Percentiles rank a stretch among this genome's conserved stretches.
These are phyloP conservation scores for Gila robusta DNA, from an alignment of 2,797 vertebrate species.

Conservation along the genomic window DNA sequence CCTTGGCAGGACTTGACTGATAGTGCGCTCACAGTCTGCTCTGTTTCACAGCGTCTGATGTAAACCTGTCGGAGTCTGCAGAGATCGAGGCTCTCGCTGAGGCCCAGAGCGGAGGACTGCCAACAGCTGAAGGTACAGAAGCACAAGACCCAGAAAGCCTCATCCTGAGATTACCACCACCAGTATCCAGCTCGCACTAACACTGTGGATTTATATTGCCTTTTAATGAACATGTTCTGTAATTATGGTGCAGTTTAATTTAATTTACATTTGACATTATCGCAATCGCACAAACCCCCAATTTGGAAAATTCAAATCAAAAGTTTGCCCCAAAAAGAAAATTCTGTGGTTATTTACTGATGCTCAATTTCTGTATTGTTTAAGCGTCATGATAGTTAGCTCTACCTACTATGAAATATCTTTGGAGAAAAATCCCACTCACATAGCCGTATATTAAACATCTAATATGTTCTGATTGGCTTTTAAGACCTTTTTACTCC, in stretches of 20 bases:
- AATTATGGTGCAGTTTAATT: background rate
- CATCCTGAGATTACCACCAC: background rate
- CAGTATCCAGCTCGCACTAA: background rate
- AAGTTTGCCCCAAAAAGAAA: background rate
- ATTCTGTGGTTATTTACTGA: background rate
- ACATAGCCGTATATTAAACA: background rate
- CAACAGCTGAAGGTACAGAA: slow-evolving; percentile 81
- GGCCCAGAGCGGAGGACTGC: slow-evolving; percentile 77
- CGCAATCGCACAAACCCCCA: background rate
- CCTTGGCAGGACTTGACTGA: slow-evolving; percentile 24
- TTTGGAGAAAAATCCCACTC: too few relatives aligned
- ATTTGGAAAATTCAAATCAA: background rate
- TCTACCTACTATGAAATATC: background rate
- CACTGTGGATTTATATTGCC: background rate
- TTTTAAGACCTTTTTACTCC: background rate
- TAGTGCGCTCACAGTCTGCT: background rate
- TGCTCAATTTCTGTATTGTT: background rate
- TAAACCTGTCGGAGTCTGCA: slow-evolving; percentile 74
- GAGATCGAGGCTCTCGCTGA: slow-evolving; percentile 79
- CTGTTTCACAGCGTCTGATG: slow-evolving; percentile 72
- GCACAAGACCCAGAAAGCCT: background rate
- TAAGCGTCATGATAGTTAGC: background rate
- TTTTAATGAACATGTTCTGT: background rate
- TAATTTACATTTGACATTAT: too few relatives aligned
- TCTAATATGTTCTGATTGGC: background rate